Base-by-base conservation (phyloP, 92 coral and sea anemone genomes). In the Parazoanthus atlanticus region DNA sequence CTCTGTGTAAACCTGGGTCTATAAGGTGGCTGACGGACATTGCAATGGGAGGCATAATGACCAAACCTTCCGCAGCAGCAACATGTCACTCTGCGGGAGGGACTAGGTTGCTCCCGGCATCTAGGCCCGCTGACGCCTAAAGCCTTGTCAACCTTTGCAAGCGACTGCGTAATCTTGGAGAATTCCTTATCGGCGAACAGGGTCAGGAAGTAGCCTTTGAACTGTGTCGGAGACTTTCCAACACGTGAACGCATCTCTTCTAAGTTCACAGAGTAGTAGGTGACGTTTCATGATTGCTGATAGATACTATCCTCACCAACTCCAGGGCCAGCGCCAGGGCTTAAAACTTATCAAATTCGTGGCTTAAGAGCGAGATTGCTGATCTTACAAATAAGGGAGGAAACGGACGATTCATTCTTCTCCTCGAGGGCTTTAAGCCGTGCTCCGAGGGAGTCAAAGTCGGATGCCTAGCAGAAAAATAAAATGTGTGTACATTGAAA, bases 141-240 rank as follows among this genome's bases (percentile, higher is more conserved):
- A 1, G 84, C 74, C 56, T 86, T 86, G 61, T 86, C 84, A 29
- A 77, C 61, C n/a, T n/a, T n/a, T n/a, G n/a, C n/a, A n/a, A n/a
- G n/a, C n/a, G n/a, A n/a, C n/a, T 88, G 65, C 41, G 81, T 31
- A 15, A 80, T 75, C 7, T 88, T 79, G 33, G 78, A 16, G 26
- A 29, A 88, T 32, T 80, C 86, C 41, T 43, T 79, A 49, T 80
- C 86, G 6, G 90, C 85, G 80, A 80, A 88, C 23, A 88, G 65
- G 32, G 90, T 34, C 54, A 88, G 64, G 64, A 88, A 88, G 33
- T 47, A 67, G 13, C 86, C 86, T 25, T 88, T 88, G 49, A 80
- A 70, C 26, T 80, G 47, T 2, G 79, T 2, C 47, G 8, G 79
- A 74, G 49, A 23, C 49, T 74, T 74, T 32, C 79, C 79, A 32